A percentile compares a stretch with the other conserved stretches of the same genome.
phyloP scores from a whole-genome alignment of 2,888 invertebrate genomes.

The Spisula solida region DNA sequence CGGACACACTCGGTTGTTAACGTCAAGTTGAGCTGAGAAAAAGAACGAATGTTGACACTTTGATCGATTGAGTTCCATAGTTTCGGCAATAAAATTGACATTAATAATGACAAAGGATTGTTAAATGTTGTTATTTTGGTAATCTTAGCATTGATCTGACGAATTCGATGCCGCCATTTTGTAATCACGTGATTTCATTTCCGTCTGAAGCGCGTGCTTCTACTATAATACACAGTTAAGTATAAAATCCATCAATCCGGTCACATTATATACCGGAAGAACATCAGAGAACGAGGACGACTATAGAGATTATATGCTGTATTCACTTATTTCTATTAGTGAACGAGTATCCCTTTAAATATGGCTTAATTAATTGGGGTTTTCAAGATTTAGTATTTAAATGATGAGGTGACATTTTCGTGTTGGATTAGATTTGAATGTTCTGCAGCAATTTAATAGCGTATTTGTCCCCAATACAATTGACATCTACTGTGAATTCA shows the following conservation, averaged over 20 bases:
- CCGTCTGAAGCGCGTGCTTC: background rate
- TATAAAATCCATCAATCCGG: background rate
- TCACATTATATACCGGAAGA: background rate
- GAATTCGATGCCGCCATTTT: background rate
- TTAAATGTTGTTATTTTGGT: slow-evolving; percentile 8
- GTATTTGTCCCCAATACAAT: too few relatives aligned
- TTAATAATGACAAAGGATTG: background rate
- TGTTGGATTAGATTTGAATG: too few relatives aligned
- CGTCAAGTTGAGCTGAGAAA: background rate
- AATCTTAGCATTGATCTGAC: background rate
- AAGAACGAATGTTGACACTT: background rate
- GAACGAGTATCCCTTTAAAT: too few relatives aligned
- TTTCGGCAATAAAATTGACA: slow-evolving; percentile 6
- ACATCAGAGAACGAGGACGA: too few relatives aligned
- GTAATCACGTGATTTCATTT: background rate
- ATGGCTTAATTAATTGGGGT: too few relatives aligned
- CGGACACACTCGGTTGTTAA: slow-evolving; percentile 4
- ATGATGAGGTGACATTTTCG: too few relatives aligned
- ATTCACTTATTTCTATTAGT: too few relatives aligned
- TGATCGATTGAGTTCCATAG: background rate
- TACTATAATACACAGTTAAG: background rate
- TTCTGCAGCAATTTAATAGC: too few relatives aligned
- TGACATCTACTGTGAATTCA: too few relatives aligned
- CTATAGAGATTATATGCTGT: too few relatives aligned
- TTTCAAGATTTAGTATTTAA: too few relatives aligned